A percentile compares a stretch with the other conserved stretches of the same genome.
Conservation (phyloP, 2,113 vertebrate species). For the Strix uralensis region DNA sequence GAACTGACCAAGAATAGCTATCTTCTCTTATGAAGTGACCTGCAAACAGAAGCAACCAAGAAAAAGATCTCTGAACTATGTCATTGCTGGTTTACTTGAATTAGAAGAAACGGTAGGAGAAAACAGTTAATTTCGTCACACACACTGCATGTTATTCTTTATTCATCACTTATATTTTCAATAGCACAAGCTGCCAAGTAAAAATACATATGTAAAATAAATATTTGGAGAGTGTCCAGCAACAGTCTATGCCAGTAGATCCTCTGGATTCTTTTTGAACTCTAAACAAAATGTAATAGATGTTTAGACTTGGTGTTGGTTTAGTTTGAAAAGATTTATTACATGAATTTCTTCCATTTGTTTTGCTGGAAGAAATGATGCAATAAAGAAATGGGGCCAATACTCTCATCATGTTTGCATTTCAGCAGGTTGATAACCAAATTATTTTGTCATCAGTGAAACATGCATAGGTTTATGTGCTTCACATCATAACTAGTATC, state of each 20-base stretch:
- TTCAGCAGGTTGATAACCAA: background rate
- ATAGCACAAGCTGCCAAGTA: background rate
- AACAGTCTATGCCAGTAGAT: background rate
- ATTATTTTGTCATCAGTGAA: background rate
- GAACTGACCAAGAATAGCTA: background rate
- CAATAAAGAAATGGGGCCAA: background rate
- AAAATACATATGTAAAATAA: background rate
- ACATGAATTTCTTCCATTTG: background rate
- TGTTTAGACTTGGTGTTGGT: background rate
- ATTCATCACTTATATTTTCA: background rate
- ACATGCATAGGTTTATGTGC: background rate
- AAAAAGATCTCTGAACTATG: background rate
- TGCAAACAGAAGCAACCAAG: background rate
- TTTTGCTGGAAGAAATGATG: background rate
- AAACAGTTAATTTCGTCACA: background rate
- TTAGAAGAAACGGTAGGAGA: background rate
- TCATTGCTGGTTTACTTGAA: background rate
- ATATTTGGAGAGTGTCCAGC: background rate
- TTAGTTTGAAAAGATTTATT: background rate
- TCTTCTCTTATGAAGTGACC: background rate
- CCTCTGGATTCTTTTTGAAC: background rate
- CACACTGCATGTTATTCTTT: background rate
- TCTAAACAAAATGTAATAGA: background rate
- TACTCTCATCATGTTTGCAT: background rate
- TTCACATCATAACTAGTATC: background rate